Evolutionary conservation across 2,888 invertebrate genomes (phyloP).

Genomic region (Meteorus cinctellus): DNA sequence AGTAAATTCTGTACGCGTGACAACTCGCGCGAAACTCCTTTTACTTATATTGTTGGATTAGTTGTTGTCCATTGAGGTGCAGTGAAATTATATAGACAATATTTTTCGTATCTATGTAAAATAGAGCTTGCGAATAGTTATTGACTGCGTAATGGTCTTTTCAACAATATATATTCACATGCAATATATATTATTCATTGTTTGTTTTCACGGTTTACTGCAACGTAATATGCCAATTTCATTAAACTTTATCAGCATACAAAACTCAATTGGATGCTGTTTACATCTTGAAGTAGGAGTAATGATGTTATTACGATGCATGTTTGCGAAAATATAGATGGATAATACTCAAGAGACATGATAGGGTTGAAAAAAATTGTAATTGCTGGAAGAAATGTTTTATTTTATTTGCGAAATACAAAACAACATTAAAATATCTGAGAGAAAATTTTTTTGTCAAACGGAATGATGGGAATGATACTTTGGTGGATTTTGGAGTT

Average conservation of each 20-base stretch:
- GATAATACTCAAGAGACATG: too few species aligned
- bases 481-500: too few species aligned
- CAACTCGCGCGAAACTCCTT: slow-evolving; percentile 17
- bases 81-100: background rate
- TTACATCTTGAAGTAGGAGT: too few species aligned
- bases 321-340: too few species aligned
- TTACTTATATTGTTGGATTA: background rate
- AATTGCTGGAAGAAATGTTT: too few species aligned
- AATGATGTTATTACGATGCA: too few species aligned
- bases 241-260: slow-evolving; percentile 1
- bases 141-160: background rate
- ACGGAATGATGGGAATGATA: too few species aligned
- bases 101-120: background rate
- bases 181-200: background rate
- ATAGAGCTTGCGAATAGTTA: background rate
- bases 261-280: background rate
- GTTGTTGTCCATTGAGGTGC: too few species aligned
- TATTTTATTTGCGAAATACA: too few species aligned
- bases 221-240: background rate
- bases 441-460: background rate
- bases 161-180: background rate
- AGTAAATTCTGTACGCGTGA: background rate
- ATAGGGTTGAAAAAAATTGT: too few species aligned
- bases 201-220: slow-evolving; percentile 12
- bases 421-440: background rate